Conservation (phyloP, 1,140 invertebrate genomes). For the Hypsibius dujardini region DNA sequence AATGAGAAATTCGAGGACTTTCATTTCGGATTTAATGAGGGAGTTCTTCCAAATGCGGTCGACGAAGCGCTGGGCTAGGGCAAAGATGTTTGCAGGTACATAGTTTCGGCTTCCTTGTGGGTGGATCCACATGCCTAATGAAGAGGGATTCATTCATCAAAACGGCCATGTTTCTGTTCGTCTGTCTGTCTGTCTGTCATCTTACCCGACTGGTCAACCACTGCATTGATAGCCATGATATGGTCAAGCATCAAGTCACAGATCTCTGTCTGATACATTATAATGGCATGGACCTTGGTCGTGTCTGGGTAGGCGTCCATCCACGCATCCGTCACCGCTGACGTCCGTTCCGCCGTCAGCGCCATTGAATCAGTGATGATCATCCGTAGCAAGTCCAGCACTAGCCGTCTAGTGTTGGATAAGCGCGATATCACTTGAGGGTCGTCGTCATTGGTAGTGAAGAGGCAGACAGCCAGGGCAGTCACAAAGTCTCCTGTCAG, state of each 20-base stretch:
- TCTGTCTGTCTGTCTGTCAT: too few species aligned
- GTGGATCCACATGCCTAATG: conserved; percentile 21
- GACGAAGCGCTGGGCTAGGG: conserved; percentile 72
- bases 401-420: conserved; percentile 52
- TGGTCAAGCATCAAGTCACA: conserved; percentile 82
- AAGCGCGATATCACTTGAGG: conserved; percentile 48
- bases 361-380: conserved; percentile 83
- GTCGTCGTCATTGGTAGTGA: conserved; percentile 31
- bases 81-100: conserved; percentile 74
- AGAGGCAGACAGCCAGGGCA: conserved; percentile 67
- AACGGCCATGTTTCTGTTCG: too few species aligned
- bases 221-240: conserved; percentile 66
- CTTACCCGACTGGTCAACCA: conserved; percentile 41
- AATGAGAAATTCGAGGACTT: conserved; percentile 31
- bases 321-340: conserved; percentile 21
- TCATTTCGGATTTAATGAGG: conserved; percentile 27
- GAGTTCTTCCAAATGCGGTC: conserved; percentile 88
- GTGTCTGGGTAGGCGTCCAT: conserved; percentile 19
- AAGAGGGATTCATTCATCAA: too few species aligned
- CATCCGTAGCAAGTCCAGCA: conserved; percentile 75
- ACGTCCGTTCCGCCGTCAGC: conserved; percentile 40
- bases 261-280: conserved; percentile 59
- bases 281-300: neutral
- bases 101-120: conserved; percentile 48
- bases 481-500: conserved; percentile 75